A percentile compares a stretch with the other conserved stretches of the same genome.
Evolutionary conservation across 2,797 vertebrate genomes (phyloP).

Genomic region (Acrossocheilus wenchowensis): DNA sequence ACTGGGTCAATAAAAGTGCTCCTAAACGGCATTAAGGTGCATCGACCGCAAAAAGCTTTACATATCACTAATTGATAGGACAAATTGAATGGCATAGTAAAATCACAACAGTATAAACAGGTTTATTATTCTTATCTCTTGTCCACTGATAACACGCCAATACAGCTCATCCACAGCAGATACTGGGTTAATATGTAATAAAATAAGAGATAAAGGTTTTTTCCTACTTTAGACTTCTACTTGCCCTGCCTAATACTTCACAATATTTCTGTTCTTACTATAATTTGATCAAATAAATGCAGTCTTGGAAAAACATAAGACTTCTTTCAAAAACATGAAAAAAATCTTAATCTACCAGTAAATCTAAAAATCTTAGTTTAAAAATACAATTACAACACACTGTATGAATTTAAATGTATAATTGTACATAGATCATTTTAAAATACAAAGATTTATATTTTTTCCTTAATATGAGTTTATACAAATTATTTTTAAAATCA

Average conservation of each 20-base stretch:
- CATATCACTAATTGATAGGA: neutral
- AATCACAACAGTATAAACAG: neutral
- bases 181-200: constrained; percentile 45
- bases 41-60: neutral
- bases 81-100: neutral
- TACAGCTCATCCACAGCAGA: constrained; percentile 28
- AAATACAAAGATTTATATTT: neutral
- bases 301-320: no score
- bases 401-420: no score
- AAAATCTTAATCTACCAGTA: no score
- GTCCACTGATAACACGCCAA: constrained; percentile 24
- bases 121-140: constrained; percentile 14
- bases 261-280: neutral
- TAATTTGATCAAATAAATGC: neutral
- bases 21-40: neutral
- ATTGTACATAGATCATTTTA: no score
- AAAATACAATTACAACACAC: neutral
- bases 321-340: neutral
- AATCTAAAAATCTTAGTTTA: neutral
- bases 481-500: neutral
- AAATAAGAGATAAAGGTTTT: neutral
- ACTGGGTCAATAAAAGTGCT: neutral
- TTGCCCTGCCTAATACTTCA: neutral
- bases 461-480: neutral
- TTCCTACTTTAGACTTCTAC: neutral